phyloP scores from a whole-genome alignment of 2,888 invertebrate genomes.

The Trissolcus japonicus region DNA sequence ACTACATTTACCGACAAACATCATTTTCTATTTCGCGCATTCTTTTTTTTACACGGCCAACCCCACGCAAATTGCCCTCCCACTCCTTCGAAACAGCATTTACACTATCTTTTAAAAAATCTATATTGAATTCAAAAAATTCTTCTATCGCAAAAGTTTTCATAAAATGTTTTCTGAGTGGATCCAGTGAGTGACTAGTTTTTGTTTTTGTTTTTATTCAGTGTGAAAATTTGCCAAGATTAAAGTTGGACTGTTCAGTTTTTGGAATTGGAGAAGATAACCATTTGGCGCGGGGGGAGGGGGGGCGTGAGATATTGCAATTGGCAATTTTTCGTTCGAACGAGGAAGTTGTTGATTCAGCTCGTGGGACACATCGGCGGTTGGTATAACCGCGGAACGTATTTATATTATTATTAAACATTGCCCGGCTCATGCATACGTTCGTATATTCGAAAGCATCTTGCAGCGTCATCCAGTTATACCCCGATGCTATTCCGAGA shows the following conservation, averaged over 20 bases:
- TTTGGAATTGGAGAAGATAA: too few species aligned
- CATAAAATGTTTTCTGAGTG: too few species aligned
- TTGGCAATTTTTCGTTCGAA: conserved; percentile 67
- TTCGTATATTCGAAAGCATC: conserved; percentile 61
- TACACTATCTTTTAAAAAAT: too few species aligned
- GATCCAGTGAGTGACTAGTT: too few species aligned
- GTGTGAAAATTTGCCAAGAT: too few species aligned
- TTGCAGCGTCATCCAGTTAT: conserved; percentile 46
- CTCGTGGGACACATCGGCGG: conserved; percentile 62
- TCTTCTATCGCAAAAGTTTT: too few species aligned
- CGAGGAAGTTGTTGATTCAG: conserved; percentile 59
- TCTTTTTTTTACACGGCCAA: conserved; percentile 33
- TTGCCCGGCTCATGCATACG: conserved; percentile 66
- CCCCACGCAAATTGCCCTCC: background rate
- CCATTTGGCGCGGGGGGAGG: too few species aligned
- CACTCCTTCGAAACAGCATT: too few species aligned
- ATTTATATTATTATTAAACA: conserved; percentile 72
- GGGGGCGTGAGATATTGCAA: conserved; percentile 39
- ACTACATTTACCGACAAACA: conserved; percentile 66
- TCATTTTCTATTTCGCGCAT: conserved; percentile 48
- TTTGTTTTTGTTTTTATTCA: too few species aligned
- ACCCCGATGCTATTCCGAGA: conserved; percentile 61
- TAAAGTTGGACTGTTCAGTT: too few species aligned
- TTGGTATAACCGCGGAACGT: conserved; percentile 48
- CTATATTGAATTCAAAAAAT: too few species aligned